Evolutionary conservation across 1,140 invertebrate genomes (phyloP).

Genomic region (Tenebrio molitor): DNA sequence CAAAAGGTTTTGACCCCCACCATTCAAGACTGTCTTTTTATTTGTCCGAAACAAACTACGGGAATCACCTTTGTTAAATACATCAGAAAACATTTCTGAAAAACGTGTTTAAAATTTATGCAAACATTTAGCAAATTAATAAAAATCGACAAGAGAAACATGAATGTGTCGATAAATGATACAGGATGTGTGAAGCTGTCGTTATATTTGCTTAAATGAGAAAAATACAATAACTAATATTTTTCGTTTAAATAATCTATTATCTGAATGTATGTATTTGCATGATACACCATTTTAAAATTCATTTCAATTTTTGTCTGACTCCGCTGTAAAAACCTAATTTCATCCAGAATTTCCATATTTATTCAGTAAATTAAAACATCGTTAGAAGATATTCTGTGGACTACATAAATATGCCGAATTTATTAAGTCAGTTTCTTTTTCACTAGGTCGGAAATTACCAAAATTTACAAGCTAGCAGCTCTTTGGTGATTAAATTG

Average conservation of each 20-base stretch:
- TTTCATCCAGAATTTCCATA: constrained; percentile 26
- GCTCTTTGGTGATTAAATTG: constrained; percentile 3
- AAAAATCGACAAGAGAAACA: neutral
- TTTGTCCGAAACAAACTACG: constrained; percentile 28
- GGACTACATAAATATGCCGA: neutral
- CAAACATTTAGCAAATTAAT: constrained; percentile 12
- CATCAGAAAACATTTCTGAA: neutral
- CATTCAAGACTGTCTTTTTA: constrained; percentile 6
- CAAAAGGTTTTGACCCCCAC: constrained; percentile 14
- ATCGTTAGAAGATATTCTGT: constrained; percentile 8
- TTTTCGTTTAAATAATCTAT: neutral
- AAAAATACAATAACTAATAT: neutral
- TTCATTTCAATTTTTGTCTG: neutral
- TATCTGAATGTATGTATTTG: neutral
- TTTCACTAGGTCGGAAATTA: too few relatives aligned
- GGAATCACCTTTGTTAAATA: constrained; percentile 25
- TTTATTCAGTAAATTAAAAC: constrained; percentile 38
- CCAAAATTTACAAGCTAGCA: too few relatives aligned
- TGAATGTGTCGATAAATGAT: neutral
- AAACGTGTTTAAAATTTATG: constrained; percentile 31
- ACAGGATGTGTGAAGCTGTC: constrained; percentile 4
- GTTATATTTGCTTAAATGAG: constrained; percentile 14
- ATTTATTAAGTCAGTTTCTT: neutral
- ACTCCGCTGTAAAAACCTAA: constrained; percentile 20
- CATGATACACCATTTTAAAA: neutral